These are phyloP conservation scores for Enteromius viviparus DNA, from an alignment of 2,797 vertebrate genomes.

Conservation along the genomic window DNA sequence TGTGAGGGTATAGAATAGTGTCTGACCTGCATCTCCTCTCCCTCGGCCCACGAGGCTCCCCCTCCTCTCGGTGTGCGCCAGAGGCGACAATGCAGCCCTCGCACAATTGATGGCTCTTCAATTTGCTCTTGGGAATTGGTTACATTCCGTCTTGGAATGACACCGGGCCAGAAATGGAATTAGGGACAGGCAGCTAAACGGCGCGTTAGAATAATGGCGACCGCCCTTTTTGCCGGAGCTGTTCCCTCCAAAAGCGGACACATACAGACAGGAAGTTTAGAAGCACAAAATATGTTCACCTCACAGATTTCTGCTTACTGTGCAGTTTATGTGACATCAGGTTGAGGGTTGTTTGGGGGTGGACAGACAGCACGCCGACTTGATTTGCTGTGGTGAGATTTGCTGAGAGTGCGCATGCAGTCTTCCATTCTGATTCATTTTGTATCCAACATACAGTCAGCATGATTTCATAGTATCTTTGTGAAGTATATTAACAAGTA, in stretches of 20 bases:
- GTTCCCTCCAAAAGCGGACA: not conserved
- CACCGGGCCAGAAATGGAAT: slow-evolving; percentile 63
- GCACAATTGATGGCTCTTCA: slow-evolving; percentile 74
- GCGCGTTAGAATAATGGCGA: slow-evolving; percentile 58
- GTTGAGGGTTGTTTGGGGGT: slow-evolving; percentile 45
- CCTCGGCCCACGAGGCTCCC: slow-evolving; percentile 5
- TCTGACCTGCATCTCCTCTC: slow-evolving; percentile 67
- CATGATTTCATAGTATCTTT: not conserved
- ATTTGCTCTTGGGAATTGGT: slow-evolving; percentile 74
- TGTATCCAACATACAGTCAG: not conserved
- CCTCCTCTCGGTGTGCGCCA: slow-evolving; percentile 39
- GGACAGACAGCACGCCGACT: not conserved
- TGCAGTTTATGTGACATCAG: slow-evolving; percentile 56
- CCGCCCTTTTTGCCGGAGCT: slow-evolving; percentile 10
- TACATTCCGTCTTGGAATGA: slow-evolving; percentile 69
- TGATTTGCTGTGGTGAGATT: slow-evolving; percentile 18
- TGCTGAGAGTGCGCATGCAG: not conserved
- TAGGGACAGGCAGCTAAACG: slow-evolving; percentile 64
- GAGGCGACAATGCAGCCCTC: slow-evolving; percentile 63
- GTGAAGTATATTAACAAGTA: not conserved
- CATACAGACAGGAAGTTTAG: not conserved
- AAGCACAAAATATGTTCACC: slow-evolving; percentile 29
- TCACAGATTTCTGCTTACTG: slow-evolving; percentile 47
- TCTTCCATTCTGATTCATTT: not conserved
- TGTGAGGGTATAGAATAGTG: slow-evolving; percentile 68